Evolutionary conservation across 2,888 invertebrate species (phyloP).

Genomic region (Brachynemurus nebulosus): DNA sequence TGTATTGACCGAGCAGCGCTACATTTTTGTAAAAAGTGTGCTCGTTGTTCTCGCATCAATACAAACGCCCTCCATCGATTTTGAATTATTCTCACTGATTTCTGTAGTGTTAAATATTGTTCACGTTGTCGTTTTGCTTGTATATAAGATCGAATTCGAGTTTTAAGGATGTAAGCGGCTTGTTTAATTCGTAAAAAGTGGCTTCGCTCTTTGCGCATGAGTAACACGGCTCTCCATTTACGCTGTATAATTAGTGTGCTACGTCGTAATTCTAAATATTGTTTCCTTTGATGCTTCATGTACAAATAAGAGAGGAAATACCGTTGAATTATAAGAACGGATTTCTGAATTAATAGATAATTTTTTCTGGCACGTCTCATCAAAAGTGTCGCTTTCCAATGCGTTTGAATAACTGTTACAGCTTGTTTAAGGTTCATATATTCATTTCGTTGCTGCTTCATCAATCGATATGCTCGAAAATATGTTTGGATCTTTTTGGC

Average conservation of each 20-base stretch:
- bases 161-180: too few relatives aligned
- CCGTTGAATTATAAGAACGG: slow-evolving; percentile 16
- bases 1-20: slow-evolving; percentile 24
- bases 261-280: slow-evolving; percentile 23
- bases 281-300: slow-evolving; percentile 22
- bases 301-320: too few relatives aligned
- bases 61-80: too few relatives aligned
- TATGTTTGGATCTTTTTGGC: slow-evolving; percentile 23
- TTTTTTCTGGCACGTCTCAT: slow-evolving; percentile 23
- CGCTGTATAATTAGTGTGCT: slow-evolving; percentile 17
- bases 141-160: too few relatives aligned
- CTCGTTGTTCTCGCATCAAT: slow-evolving; percentile 30
- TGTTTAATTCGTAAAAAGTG: too few relatives aligned
- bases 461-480: slow-evolving; percentile 22
- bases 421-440: slow-evolving; percentile 23
- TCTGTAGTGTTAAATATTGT: slow-evolving; percentile 25
- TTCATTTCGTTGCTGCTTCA: slow-evolving; percentile 17
- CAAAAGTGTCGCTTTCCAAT: slow-evolving; percentile 21
- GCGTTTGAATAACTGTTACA: slow-evolving; percentile 23
- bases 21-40: slow-evolving; percentile 20
- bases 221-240: slow-evolving; percentile 18
- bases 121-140: too few relatives aligned
- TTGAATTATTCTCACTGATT: slow-evolving; percentile 29
- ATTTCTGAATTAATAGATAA: slow-evolving; percentile 22
- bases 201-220: slow-evolving; percentile 11